Evolutionary conservation across 2,888 invertebrate species (phyloP), one percentile per base, ranked within the genome.

Genomic region (Macaria liturata): DNA sequence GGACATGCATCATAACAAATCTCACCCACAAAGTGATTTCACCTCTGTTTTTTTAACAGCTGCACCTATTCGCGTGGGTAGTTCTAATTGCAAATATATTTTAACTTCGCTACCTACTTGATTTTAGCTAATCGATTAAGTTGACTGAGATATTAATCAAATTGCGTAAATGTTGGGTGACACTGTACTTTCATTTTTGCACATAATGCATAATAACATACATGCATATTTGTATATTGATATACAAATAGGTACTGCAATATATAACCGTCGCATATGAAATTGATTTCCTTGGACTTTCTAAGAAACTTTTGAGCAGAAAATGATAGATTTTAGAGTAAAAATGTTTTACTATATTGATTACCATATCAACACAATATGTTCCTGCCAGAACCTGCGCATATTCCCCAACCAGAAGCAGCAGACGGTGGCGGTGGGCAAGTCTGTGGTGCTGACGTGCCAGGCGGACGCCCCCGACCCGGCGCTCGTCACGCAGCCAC

Each of bases 371-470:
- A 20, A 20, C 20, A 20, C n/a, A n/a, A n/a, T n/a, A 85, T 89
- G 91, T 66, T 77, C 84, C 52, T 81, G 77, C 3, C 93, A 93
- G 67, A 86, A 84, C 39, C 83, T 97, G 74, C 93, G 94, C 83
- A 96, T 97, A 74, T 93, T 94, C 68, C 97, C 97, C 8, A 92
- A 87, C 66, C 94, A 94, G 71, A 93, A 94, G 56, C 92, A 93
- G 56, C 95, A 96, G 78, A 93, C 94, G 9, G 96, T 95, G 68
- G 93, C 96, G 0, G 94, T 97, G 8, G 96, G 96, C 51, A 94
- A 95, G 73, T 94, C 95, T 44, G 93, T 96, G 57, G 94, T 96
- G 50, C 89, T 97, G 65, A 96, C 97, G 4, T 97, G 97, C 80
- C 94, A 94, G 69, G 95, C 96, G 4, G 93, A 93, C 51, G 96